phyloP scores from a whole-genome alignment of 1,140 invertebrate genomes.

The Saccostrea cuccullata region DNA sequence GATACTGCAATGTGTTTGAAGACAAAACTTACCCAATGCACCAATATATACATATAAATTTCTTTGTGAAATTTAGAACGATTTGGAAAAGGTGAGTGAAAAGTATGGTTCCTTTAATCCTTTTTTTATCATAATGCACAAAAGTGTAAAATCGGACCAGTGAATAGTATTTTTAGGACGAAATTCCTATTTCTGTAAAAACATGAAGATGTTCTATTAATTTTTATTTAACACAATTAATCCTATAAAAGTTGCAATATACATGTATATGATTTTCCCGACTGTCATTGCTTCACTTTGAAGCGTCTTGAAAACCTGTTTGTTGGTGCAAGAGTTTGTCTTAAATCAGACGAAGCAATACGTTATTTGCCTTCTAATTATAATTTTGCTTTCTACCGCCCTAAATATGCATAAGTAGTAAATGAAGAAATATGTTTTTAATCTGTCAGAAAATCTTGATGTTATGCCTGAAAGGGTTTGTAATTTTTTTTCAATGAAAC shows the following conservation, averaged over 20 bases:
- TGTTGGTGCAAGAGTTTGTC: background rate
- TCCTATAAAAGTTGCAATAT: too few species aligned
- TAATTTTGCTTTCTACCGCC: background rate
- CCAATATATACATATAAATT: background rate
- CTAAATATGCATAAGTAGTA: slow-evolving; percentile 1
- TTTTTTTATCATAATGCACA: too few species aligned
- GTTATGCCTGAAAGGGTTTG: slow-evolving; percentile 16
- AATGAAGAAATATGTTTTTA: slow-evolving; percentile 23
- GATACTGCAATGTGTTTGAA: background rate
- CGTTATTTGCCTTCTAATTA: slow-evolving; percentile 31
- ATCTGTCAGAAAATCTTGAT: slow-evolving; percentile 19
- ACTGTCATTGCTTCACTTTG: background rate
- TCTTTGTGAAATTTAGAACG: too few species aligned
- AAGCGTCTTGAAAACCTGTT: background rate
- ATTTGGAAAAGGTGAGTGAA: too few species aligned
- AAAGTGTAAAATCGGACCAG: too few species aligned
- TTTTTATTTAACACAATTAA: too few species aligned
- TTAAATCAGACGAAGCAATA: slow-evolving; percentile 7
- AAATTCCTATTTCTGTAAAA: too few species aligned
- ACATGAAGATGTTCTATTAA: too few species aligned
- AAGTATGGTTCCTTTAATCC: too few species aligned
- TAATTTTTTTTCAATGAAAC: slow-evolving; percentile 18
- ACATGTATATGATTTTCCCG: background rate
- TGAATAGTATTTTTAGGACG: too few species aligned
- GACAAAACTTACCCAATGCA: background rate